phyloP scores from a whole-genome alignment of 2,797 vertebrate species.

The Rhinella marina region DNA sequence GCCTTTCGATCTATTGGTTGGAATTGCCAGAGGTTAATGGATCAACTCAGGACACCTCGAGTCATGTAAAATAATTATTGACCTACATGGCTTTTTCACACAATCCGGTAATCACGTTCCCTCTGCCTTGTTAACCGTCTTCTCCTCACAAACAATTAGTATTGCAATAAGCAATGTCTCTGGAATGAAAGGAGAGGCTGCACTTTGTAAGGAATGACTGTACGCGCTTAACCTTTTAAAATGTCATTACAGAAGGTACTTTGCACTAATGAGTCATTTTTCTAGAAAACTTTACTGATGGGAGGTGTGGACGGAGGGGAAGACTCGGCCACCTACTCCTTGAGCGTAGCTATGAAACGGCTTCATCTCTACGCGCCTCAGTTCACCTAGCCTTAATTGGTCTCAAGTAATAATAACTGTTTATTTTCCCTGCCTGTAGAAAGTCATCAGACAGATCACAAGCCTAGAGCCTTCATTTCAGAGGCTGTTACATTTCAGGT shows the following conservation, averaged over 20 bases:
- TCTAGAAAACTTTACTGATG: conserved; percentile 41
- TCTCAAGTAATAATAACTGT: conserved; percentile 56
- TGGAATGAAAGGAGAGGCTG: conserved; percentile 21
- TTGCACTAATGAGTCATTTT: conserved; percentile 58
- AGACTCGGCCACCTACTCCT: conserved; percentile 44
- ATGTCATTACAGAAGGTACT: conserved; percentile 57
- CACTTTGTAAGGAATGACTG: conserved; percentile 40
- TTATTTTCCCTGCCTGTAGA: conserved; percentile 57
- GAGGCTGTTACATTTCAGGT: conserved; percentile 52
- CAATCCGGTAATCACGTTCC: conserved; percentile 17
- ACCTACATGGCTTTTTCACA: conserved; percentile 43
- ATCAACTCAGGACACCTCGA: conserved; percentile 12
- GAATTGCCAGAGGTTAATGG: not conserved
- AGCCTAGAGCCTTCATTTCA: conserved; percentile 57
- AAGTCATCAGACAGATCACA: conserved; percentile 57
- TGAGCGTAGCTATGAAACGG: conserved; percentile 29
- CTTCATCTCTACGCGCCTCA: conserved; percentile 41
- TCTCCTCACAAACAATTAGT: conserved; percentile 55
- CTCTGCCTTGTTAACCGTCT: conserved; percentile 43
- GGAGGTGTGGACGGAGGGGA: conserved; percentile 54
- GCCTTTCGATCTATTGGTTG: not conserved
- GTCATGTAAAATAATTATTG: conserved; percentile 44
- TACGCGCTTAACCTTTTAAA: conserved; percentile 58
- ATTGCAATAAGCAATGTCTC: conserved; percentile 44
- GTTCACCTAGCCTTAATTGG: conserved; percentile 59